These are phyloP conservation scores for Allophyes oxyacanthae DNA, from an alignment of 2,888 invertebrate genomes.

Conservation along the genomic window DNA sequence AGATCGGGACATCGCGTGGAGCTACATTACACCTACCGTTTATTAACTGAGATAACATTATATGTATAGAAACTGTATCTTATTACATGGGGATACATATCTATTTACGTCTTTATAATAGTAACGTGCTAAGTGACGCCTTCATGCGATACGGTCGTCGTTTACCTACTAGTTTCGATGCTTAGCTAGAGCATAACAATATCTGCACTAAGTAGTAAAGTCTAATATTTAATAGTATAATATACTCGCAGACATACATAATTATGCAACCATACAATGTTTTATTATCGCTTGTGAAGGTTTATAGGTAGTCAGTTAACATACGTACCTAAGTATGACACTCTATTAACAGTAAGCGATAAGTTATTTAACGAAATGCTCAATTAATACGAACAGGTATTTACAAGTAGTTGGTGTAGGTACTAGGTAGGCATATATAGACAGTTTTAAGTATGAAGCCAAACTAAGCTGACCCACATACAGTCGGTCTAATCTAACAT, in stretches of 20 bases:
- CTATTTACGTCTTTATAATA: slow-evolving; percentile 15
- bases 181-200: slow-evolving; percentile 9
- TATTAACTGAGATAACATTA: slow-evolving; percentile 26
- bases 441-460: slow-evolving; percentile 67
- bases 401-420: slow-evolving; percentile 16
- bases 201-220: slow-evolving; percentile 12
- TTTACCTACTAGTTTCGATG: slow-evolving; percentile 6
- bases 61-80: slow-evolving; percentile 17
- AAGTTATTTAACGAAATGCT: slow-evolving; percentile 22
- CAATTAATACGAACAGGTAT: slow-evolving; percentile 26
- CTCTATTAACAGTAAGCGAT: slow-evolving; percentile 10
- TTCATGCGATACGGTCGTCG: slow-evolving; percentile 23
- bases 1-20: slow-evolving; percentile 23
- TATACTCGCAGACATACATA: neutral
- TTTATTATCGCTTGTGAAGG: slow-evolving; percentile 30
- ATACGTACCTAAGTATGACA: slow-evolving; percentile 8
- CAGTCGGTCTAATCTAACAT: slow-evolving; percentile 72
- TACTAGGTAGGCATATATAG: slow-evolving; percentile 13
- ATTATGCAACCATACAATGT: slow-evolving; percentile 18
- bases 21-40: slow-evolving; percentile 26
- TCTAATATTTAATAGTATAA: slow-evolving; percentile 2
- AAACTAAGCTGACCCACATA: slow-evolving; percentile 75
- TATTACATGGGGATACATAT: slow-evolving; percentile 21
- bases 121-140: slow-evolving; percentile 25
- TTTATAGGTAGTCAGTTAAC: slow-evolving; percentile 29